Base-by-base conservation (phyloP, 2,113 vertebrate species). In the Arenaria interpres region DNA sequence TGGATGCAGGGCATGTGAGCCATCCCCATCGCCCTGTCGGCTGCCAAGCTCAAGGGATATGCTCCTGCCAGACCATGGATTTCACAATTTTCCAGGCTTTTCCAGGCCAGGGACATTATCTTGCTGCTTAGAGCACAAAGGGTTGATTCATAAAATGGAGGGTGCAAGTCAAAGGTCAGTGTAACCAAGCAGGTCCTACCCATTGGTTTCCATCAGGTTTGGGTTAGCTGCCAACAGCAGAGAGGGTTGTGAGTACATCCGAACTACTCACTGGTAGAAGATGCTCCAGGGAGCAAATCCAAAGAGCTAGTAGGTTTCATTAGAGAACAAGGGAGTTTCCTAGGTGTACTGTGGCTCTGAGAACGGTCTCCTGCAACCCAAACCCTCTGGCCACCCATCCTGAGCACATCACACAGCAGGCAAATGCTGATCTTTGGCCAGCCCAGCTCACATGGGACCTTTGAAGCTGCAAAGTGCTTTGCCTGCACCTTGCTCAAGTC, bases 371-470 rank as follows among this genome's bases (percentile, higher is more conserved):
- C 45, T 41, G 45, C 1, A 3, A 41, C 59, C 28, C 35, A 80
- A 73, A 69, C 11, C n/a, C 32, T 50, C 67, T 62, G 67, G 35
- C 9, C 22, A 28, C 12, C 33, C 9, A 7, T 93, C 37, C 51
- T 23, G 20, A 62, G 30, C 28, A 25, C 37, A 39, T 23, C 3
- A 7, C 0, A 0, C 13, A 1, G 45, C 37, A 73, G 59, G 43
- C 46, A 88, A 74, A 80, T 35, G 4, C 27, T 60, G 33, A 60
- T 30, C 28, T 74, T 50, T 32, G 15, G 32, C 54, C 68, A 84
- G 24, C 35, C 39, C 21, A 41, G 24, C 22, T 77, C 32, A 18
- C 22, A 19, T 7, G 51, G 35, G 8, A 57, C 30, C 57, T 24
- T 8, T 17, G 66, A 71, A 81, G 30, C 12, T 25, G 33, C 10